A percentile compares a stretch with the other conserved stretches of the same genome.
phyloP scores from a whole-genome alignment of 2,113 vertebrate genomes.

The Peromyscus leucopus region DNA sequence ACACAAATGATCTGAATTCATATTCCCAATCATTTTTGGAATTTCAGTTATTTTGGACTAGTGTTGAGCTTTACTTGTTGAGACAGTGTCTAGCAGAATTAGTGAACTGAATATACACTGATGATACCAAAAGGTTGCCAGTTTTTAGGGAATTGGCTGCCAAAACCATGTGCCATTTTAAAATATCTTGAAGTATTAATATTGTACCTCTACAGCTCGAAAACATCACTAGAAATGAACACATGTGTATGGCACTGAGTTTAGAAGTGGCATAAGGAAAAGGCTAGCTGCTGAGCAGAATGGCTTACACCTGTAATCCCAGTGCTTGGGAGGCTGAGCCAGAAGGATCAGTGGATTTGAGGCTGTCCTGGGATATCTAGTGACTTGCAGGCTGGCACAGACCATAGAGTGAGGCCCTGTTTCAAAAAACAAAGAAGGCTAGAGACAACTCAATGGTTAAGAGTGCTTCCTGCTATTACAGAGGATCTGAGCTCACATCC shows the following conservation, averaged over 20 bases:
- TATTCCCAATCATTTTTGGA: background rate
- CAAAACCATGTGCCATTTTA: background rate
- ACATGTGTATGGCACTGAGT: background rate
- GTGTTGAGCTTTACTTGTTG: constrained; percentile 4
- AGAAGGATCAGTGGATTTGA: background rate
- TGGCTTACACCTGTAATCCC: background rate
- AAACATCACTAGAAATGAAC: constrained; percentile 19
- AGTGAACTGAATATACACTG: background rate
- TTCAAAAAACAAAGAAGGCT: background rate
- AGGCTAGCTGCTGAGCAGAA: background rate
- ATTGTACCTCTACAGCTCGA: background rate
- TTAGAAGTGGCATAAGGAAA: constrained; percentile 15
- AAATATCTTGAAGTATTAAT: constrained; percentile 42
- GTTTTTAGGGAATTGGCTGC: background rate
- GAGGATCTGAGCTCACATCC: background rate
- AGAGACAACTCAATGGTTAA: background rate
- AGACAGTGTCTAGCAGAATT: background rate
- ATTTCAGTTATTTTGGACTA: background rate
- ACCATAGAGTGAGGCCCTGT: background rate
- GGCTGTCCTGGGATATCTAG: background rate
- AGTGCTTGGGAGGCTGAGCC: background rate
- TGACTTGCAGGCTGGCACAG: background rate
- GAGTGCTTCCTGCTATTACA: background rate
- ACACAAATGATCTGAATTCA: background rate
- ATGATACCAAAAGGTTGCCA: background rate